Evolutionary conservation across 2,113 vertebrate species (phyloP).

Genomic region (Dipodomys stephensi): DNA sequence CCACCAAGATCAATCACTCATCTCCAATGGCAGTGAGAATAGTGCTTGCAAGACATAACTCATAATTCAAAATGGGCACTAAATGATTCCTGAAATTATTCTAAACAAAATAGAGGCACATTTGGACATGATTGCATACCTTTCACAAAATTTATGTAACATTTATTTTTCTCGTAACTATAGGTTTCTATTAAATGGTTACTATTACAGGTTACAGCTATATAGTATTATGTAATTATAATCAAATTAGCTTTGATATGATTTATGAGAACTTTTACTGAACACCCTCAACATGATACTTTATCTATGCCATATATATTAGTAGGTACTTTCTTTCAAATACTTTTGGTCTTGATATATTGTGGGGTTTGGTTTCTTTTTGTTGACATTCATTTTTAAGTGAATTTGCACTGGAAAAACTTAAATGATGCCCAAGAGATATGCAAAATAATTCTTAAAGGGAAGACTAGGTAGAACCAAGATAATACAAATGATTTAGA

Average conservation of each 20-base stretch:
- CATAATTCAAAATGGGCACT: not conserved
- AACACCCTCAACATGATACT: conserved; percentile 43
- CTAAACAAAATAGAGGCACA: not conserved
- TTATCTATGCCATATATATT: not conserved
- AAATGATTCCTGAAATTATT: conserved; percentile 40
- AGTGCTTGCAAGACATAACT: conserved; percentile 2
- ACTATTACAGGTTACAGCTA: not conserved
- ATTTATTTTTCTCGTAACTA: not conserved
- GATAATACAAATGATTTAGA: not conserved
- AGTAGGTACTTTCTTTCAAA: conserved; percentile 46
- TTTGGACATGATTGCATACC: not conserved
- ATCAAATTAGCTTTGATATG: conserved; percentile 32
- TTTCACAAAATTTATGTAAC: conserved; percentile 34
- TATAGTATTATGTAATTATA: not conserved
- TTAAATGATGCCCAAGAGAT: conserved; percentile 14
- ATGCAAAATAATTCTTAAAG: not conserved
- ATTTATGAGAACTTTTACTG: conserved; percentile 18
- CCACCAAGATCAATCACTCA: conserved; percentile 24
- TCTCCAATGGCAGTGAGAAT: not conserved
- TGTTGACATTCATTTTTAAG: conserved; percentile 1
- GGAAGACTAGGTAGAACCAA: not conserved
- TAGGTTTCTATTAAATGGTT: conserved; percentile 9
- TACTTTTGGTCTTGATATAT: conserved; percentile 12
- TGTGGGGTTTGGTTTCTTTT: not conserved
- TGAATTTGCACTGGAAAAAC: not conserved